Evolutionary conservation across 37 sponge, comb jelly and placozoan species (phyloP), one percentile per base, ranked within the genome.

Genomic region (Oscarella lobularis): DNA sequence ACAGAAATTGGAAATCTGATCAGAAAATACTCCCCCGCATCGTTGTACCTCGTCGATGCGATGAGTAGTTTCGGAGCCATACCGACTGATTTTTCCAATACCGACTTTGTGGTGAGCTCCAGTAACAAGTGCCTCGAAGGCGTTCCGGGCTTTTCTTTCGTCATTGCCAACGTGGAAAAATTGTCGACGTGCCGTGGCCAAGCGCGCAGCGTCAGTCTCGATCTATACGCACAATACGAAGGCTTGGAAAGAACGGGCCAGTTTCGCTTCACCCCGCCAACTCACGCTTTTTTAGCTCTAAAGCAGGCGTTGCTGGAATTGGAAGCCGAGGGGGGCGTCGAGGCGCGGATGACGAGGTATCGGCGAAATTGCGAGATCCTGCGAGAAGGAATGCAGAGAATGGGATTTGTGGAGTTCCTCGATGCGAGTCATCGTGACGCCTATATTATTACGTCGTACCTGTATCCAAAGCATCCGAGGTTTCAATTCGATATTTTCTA

Each of bases 221-320:
- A 75, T 4, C 33, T 75, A 35, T 2, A 2, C 1, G 60, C 2
- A 2, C 76, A 75, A 35, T 75, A 75, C 6, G n/a, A 75, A 3
- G 76, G 76, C 2, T 32, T 75, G 30, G 65, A 75, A 4, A 41
- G 35, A 2, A 75, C 2, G 2, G 76, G 76, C 33, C 76, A 75
- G 76, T 75, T 75, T 66, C 76, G 76, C 4, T 75, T 75, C 9
- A 75, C 76, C 31, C 76, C 76, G 31, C 76, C 76, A 66, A 75
- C 76, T 75, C 76, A 75, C 33, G 60, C 3, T 30, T 60, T 75
- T 2, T 37, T 75, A 31, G 76, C 76, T 2, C 55, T 75, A 30
- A 35, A 41, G 33, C 76, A 75, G 33, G 76, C 76, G n/a, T 4
- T 75, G 3, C 40, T 35, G 32, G 76, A 75, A 41, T 37, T 75